Conservation (phyloP, 2,888 invertebrate species). For the Scaptodrosophila latifasciaeformis region DNA sequence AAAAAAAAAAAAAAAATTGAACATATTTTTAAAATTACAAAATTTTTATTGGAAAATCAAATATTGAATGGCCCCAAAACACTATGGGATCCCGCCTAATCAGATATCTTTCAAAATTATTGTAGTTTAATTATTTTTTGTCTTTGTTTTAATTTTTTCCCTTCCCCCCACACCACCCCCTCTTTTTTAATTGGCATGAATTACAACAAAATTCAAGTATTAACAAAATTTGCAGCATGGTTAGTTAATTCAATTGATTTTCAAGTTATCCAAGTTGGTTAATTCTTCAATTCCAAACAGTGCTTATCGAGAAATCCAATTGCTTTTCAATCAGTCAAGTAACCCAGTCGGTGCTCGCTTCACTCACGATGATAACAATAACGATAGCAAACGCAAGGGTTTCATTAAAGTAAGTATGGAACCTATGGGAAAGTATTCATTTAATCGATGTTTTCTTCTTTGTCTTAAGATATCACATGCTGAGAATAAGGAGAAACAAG, state of each 20-base stretch:
- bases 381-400: background rate
- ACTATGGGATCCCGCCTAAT: too few relatives aligned
- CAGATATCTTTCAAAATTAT: too few relatives aligned
- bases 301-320: too few relatives aligned
- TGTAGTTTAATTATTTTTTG: too few relatives aligned
- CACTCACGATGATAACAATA: background rate
- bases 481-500: background rate
- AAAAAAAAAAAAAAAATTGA: background rate
- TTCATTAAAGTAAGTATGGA: background rate
- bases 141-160: too few relatives aligned
- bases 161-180: too few relatives aligned
- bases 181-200: constrained; percentile 33
- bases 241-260: background rate
- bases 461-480: too few relatives aligned
- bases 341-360: background rate
- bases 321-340: too few relatives aligned
- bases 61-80: too few relatives aligned
- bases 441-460: too few relatives aligned
- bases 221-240: constrained; percentile 29
- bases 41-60: constrained; percentile 15
- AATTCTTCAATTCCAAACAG: background rate
- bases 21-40: constrained; percentile 2
- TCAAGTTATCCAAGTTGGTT: background rate
- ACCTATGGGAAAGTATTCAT: background rate
- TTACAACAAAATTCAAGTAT: constrained; percentile 25